phyloP scores from a whole-genome alignment of 2,888 invertebrate species.

The Vanessa cardui region DNA sequence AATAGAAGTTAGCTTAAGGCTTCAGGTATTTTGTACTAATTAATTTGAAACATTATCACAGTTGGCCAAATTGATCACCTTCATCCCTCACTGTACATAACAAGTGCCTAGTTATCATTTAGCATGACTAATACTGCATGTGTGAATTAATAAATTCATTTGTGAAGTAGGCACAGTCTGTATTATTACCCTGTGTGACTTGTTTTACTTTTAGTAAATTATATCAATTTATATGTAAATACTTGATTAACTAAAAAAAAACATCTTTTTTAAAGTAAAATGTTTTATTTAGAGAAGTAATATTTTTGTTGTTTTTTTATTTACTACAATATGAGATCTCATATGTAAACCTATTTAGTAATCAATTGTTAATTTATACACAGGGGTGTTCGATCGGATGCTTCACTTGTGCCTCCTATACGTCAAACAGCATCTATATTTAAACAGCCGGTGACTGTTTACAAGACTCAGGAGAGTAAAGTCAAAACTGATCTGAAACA shows the following conservation, averaged over 20 bases:
- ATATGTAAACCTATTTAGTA: slow-evolving; percentile 3
- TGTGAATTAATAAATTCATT: slow-evolving; percentile 17
- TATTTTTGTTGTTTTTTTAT: neutral
- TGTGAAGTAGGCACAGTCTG: slow-evolving; percentile 3
- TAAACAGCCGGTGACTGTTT: slow-evolving; percentile 98
- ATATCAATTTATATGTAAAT: neutral
- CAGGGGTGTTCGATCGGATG: slow-evolving; percentile 92
- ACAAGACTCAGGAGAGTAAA: slow-evolving; percentile 95
- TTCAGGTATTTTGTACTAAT: neutral
- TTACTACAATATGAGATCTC: too few species aligned
- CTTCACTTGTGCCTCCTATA: slow-evolving; percentile 96
- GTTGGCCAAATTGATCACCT: neutral
- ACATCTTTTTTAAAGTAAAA: neutral
- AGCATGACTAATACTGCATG: slow-evolving; percentile 41
- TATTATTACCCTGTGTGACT: slow-evolving; percentile 1
- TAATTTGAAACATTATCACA: neutral
- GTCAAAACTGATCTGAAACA: slow-evolving; percentile 95
- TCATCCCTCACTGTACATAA: slow-evolving; percentile 26
- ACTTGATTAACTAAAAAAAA: neutral
- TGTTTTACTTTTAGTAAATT: neutral
- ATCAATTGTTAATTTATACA: slow-evolving; percentile 41
- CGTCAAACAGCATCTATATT: slow-evolving; percentile 99
- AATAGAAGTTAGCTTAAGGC: neutral
- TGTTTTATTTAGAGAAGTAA: neutral
- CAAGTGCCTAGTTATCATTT: slow-evolving; percentile 34